Evolutionary conservation across 2,888 invertebrate species (phyloP).

Genomic region (Orthosia incerta): DNA sequence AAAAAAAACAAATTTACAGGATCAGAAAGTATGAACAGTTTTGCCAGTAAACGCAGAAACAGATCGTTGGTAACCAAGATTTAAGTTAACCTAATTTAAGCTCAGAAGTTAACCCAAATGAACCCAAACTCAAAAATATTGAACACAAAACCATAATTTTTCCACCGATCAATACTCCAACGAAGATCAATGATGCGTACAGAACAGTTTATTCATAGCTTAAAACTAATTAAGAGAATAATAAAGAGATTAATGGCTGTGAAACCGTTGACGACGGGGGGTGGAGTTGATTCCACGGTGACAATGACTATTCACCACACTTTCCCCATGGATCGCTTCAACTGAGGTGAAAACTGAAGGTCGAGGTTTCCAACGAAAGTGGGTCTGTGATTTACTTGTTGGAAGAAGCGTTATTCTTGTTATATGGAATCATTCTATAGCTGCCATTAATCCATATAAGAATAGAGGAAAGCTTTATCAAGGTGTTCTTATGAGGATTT

Average conservation of each 20-base stretch:
- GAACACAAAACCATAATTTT: neutral
- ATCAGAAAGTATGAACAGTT: too few species aligned
- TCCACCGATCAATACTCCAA: slow-evolving; percentile 8
- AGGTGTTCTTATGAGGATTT: neutral
- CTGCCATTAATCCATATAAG: neutral
- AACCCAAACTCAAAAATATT: neutral
- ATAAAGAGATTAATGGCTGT: slow-evolving; percentile 60
- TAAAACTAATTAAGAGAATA: slow-evolving; percentile 42
- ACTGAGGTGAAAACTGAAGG: slow-evolving; percentile 60
- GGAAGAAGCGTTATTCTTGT: neutral
- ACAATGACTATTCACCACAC: slow-evolving; percentile 70
- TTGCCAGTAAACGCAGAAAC: too few species aligned
- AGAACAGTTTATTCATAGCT: slow-evolving; percentile 24
- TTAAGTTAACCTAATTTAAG: neutral
- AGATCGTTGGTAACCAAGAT: neutral
- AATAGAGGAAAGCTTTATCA: neutral
- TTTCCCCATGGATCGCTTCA: slow-evolving; percentile 69
- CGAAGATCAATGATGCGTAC: slow-evolving; percentile 27
- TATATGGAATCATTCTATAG: neutral
- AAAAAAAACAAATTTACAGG: too few species aligned
- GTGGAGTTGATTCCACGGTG: slow-evolving; percentile 51
- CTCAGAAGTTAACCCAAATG: slow-evolving; percentile 5
- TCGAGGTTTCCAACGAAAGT: slow-evolving; percentile 41
- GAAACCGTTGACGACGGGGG: slow-evolving; percentile 61
- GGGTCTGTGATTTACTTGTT: slow-evolving; percentile 30